Conservation (phyloP, 2,888 invertebrate genomes). For the Aphidoletes aphidimyza region DNA sequence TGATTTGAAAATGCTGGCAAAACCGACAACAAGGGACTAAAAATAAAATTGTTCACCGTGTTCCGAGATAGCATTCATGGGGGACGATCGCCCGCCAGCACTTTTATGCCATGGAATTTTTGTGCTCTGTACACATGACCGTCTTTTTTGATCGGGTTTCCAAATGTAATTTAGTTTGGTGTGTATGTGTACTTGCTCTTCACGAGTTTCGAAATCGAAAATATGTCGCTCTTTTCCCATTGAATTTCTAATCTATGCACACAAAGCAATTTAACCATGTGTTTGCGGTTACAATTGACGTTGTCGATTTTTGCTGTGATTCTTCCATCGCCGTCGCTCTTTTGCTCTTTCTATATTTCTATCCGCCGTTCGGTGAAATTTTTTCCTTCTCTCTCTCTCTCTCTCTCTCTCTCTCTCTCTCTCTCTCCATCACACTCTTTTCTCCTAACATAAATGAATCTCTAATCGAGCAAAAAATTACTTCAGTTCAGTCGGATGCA, state of each 20-base stretch:
- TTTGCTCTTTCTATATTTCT: neutral
- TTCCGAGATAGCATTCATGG: constrained; percentile 12
- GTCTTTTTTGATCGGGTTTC: neutral
- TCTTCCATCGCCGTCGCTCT: neutral
- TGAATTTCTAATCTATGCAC: constrained; percentile 46
- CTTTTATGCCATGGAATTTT: neutral
- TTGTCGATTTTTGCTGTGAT: constrained; percentile 23
- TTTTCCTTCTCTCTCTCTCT: neutral
- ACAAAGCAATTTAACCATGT: constrained; percentile 42
- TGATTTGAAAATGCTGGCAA: constrained; percentile 14
- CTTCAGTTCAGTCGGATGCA: constrained; percentile 43
- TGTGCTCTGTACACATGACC: neutral
- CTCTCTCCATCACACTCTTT: neutral
- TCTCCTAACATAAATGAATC: constrained; percentile 36
- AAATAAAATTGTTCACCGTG: neutral
- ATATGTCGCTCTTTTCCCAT: constrained; percentile 35
- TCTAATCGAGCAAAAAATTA: constrained; percentile 49
- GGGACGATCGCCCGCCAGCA: too few relatives aligned
- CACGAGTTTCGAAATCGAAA: constrained; percentile 6
- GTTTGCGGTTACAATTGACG: constrained; percentile 42
- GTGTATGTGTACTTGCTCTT: neutral
- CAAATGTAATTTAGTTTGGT: neutral
- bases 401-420: neutral
- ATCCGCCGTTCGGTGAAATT: too few relatives aligned
- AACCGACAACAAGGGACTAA: constrained; percentile 30